Percentiles rank a stretch among this genome's conserved stretches.
These are phyloP conservation scores for Liposcelis brunnea DNA, from an alignment of 2,888 invertebrate species.

Conservation along the genomic window DNA sequence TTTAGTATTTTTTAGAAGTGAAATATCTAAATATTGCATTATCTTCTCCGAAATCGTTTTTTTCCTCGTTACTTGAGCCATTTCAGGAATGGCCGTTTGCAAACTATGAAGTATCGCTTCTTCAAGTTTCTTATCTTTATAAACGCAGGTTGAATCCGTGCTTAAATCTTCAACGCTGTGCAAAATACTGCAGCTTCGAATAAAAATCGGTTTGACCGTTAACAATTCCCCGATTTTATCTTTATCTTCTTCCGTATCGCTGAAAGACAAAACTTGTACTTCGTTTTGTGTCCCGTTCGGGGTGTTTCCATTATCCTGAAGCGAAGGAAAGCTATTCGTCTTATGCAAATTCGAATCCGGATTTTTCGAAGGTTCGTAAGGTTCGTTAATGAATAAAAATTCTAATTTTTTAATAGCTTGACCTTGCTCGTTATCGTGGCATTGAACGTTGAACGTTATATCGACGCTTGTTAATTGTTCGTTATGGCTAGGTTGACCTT, in stretches of 20 bases:
- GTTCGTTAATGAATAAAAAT: constrained; percentile 24
- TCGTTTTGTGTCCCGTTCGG: constrained; percentile 27
- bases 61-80: not conserved
- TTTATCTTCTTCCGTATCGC: constrained; percentile 35
- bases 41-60: constrained; percentile 22
- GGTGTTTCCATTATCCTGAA: constrained; percentile 16
- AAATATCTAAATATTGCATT: constrained; percentile 44
- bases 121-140: constrained; percentile 32
- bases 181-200: constrained; percentile 49
- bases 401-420: constrained; percentile 21
- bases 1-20: constrained; percentile 44
- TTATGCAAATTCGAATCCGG: not conserved
- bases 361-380: constrained; percentile 20
- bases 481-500: not conserved
- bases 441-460: constrained; percentile 6
- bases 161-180: constrained; percentile 59
- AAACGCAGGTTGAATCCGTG: constrained; percentile 57
- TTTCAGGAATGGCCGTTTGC: constrained; percentile 3
- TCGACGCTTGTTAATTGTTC: not conserved
- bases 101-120: constrained; percentile 6
- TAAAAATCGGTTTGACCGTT: constrained; percentile 37
- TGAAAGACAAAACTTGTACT: constrained; percentile 21
- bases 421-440: not conserved
- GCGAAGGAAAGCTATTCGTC: not conserved
- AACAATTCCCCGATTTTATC: constrained; percentile 36